These are phyloP conservation scores for Psittacula cyanocephala DNA, from an alignment of 2,113 vertebrate species.

Conservation along the genomic window DNA sequence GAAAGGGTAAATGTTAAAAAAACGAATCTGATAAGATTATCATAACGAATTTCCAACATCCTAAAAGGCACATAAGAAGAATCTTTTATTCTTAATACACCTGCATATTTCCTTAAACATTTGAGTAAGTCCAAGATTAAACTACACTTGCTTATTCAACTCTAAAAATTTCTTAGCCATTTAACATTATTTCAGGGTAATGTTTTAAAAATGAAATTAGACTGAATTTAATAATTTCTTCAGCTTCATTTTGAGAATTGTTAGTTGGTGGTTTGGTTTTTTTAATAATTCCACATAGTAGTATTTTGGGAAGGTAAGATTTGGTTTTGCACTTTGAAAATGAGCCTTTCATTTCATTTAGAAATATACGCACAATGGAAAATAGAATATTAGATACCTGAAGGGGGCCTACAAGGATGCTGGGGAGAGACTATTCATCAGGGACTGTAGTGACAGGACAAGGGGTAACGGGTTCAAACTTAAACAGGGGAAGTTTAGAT, in stretches of 20 bases:
- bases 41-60: neutral
- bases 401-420: too few species aligned
- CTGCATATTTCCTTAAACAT: neutral
- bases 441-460: too few species aligned
- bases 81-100: neutral
- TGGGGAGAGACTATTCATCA: too few species aligned
- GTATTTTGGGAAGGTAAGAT: neutral
- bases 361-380: neutral
- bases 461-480: too few species aligned
- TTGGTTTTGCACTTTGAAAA: neutral
- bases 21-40: neutral
- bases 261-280: neutral
- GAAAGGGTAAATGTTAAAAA: neutral
- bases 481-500: too few species aligned
- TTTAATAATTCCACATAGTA: neutral
- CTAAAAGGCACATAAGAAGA: neutral
- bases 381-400: neutral
- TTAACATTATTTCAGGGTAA: neutral
- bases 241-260: neutral
- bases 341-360: neutral
- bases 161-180: neutral
- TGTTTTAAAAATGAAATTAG: neutral
- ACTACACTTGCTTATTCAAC: neutral
- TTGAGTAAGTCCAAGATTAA: neutral
- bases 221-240: neutral